These are phyloP conservation scores for Phthorimaea operculella DNA, from an alignment of 1,140 invertebrate genomes.

Conservation along the genomic window DNA sequence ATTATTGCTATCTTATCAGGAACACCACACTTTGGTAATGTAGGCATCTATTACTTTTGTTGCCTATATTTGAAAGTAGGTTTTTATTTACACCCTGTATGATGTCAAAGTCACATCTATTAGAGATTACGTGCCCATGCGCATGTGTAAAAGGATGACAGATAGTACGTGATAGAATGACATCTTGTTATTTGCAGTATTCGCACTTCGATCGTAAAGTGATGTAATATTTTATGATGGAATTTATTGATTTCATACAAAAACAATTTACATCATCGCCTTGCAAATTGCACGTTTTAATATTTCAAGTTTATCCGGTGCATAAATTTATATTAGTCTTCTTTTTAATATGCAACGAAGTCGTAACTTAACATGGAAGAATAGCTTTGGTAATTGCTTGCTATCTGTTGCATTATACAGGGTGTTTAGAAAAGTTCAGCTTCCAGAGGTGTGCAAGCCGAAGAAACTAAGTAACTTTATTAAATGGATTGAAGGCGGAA, in stretches of 20 bases:
- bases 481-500: too few relatives aligned
- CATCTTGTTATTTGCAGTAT: neutral
- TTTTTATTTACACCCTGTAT: too few relatives aligned
- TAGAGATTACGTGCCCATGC: too few relatives aligned
- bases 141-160: neutral
- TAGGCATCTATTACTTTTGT: too few relatives aligned
- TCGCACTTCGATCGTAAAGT: constrained; percentile 16
- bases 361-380: constrained; percentile 16
- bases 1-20: too few relatives aligned
- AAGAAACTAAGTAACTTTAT: too few relatives aligned
- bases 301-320: neutral
- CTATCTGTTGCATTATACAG: constrained; percentile 5
- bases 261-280: constrained; percentile 12
- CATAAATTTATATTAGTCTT: neutral
- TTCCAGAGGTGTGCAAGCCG: too few relatives aligned
- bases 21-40: too few relatives aligned
- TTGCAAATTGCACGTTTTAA: neutral
- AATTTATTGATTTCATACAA: constrained; percentile 11
- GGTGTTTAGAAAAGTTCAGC: too few relatives aligned
- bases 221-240: constrained; percentile 14
- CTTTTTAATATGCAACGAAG: constrained; percentile 1
- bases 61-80: too few relatives aligned
- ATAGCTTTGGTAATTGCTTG: constrained; percentile 23
- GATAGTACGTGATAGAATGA: constrained; percentile 1
- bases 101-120: too few relatives aligned